These are phyloP conservation scores for Drosophila mayri DNA, from an alignment of 1,140 invertebrate species.

Conservation along the genomic window DNA sequence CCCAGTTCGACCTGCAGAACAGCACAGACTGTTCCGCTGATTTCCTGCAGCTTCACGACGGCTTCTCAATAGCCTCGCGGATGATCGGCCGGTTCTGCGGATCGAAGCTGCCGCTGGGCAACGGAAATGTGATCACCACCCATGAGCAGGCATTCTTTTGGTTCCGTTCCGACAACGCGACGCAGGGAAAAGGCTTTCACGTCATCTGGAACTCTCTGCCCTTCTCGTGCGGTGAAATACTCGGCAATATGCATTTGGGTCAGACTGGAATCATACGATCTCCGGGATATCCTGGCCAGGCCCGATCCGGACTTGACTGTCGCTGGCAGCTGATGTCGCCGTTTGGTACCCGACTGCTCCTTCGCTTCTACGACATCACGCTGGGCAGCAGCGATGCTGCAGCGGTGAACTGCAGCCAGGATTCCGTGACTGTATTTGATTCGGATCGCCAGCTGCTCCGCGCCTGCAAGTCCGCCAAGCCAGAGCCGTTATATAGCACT, in stretches of 20 bases:
- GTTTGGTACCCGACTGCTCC: conserved; percentile 91
- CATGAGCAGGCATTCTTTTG: conserved; percentile 91
- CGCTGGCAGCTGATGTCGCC: conserved; percentile 90
- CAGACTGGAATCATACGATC: conserved; percentile 90
- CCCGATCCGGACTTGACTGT: conserved; percentile 91
- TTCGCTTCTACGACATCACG: conserved; percentile 91
- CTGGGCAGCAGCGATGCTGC: conserved; percentile 35
- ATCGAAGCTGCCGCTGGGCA: conserved; percentile 86
- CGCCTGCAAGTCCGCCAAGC: conserved; percentile 88
- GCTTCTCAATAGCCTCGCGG: conserved; percentile 88
- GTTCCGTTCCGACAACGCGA: conserved; percentile 89
- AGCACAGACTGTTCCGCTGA: conserved; percentile 87
- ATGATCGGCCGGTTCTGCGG: conserved; percentile 93
- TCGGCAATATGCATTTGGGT: conserved; percentile 81
- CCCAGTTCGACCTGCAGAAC: conserved; percentile 88
- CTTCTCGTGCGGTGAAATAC: conserved; percentile 89
- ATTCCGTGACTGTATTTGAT: conserved; percentile 51
- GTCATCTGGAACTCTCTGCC: conserved; percentile 90
- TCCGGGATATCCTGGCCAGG: conserved; percentile 92
- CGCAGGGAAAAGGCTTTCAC: conserved; percentile 86
- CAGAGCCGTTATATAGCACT: conserved; percentile 89
- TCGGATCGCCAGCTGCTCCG: conserved; percentile 85
- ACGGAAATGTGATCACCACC: conserved; percentile 89
- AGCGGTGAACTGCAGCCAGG: conserved; percentile 40
- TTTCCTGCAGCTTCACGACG: conserved; percentile 92